A percentile compares a stretch with the other conserved stretches of the same genome.
phyloP scores from a whole-genome alignment of 2,797 vertebrate species.

The Sebastes steindachneri region DNA sequence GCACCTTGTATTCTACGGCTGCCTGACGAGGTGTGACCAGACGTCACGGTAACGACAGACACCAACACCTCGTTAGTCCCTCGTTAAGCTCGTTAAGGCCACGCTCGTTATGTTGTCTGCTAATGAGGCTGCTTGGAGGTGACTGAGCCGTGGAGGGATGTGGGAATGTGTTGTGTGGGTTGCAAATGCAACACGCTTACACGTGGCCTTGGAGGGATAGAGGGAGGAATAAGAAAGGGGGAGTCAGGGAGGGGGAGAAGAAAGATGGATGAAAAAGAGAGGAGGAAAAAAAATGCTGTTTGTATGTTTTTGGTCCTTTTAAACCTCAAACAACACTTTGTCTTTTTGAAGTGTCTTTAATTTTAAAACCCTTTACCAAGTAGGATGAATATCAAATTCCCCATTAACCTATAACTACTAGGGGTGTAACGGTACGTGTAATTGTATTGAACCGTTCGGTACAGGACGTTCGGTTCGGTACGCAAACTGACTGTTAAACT shows the following conservation, averaged over 20 bases:
- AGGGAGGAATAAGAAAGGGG: background rate
- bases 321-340: background rate
- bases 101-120: constrained; percentile 52
- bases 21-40: constrained; percentile 63
- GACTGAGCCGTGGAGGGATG: constrained; percentile 56
- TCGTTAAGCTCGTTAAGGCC: constrained; percentile 69
- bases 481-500: too few relatives aligned
- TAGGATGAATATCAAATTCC: background rate
- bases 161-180: constrained; percentile 15
- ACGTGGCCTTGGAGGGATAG: background rate
- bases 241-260: background rate
- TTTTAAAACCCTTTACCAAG: background rate
- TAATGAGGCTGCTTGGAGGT: constrained; percentile 70
- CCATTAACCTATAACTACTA: background rate
- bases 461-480: too few relatives aligned
- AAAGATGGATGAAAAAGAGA: background rate
- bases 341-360: background rate
- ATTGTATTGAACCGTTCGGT: too few relatives aligned
- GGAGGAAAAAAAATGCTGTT: background rate
- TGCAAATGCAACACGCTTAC: constrained; percentile 14
- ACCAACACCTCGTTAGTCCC: constrained; percentile 68
- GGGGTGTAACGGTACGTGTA: too few relatives aligned
- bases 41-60: constrained; percentile 55
- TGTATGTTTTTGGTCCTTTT: background rate
- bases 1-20: constrained; percentile 54